A percentile compares a stretch with the other conserved stretches of the same genome.
phyloP scores from a whole-genome alignment of 2,113 vertebrate genomes.

The Charadrius vociferus region DNA sequence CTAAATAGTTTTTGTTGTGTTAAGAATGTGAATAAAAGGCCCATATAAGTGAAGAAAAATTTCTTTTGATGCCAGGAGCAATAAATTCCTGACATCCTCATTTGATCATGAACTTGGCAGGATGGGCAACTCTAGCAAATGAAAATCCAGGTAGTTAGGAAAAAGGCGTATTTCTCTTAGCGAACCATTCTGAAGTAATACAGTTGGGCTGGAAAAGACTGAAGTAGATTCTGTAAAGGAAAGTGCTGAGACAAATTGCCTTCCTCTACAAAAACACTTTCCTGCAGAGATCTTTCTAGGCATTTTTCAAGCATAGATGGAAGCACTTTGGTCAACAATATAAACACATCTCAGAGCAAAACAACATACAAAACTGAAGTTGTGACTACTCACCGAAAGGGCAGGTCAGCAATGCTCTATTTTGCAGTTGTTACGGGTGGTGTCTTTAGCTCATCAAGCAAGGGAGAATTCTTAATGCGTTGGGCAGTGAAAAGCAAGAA shows the following conservation, averaged over 20 bases:
- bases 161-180: neutral
- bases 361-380: neutral
- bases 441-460: conserved; percentile 2
- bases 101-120: neutral
- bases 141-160: neutral
- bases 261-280: conserved; percentile 39
- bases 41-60: neutral
- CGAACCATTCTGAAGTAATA: neutral
- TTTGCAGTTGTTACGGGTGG: neutral
- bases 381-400: conserved; percentile 63
- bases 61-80: neutral
- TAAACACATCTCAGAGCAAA: conserved; percentile 1
- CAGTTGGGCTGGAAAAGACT: neutral
- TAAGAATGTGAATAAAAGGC: neutral
- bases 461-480: neutral
- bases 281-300: conserved; percentile 29
- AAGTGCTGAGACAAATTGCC: conserved; percentile 58
- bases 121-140: neutral
- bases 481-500: neutral
- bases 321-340: conserved; percentile 24
- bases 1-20: neutral
- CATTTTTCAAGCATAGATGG: conserved; percentile 11
- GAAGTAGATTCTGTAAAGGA: conserved; percentile 12
- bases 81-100: neutral
- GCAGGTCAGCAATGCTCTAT: neutral